Evolutionary conservation across 2,888 invertebrate genomes (phyloP).

Genomic region (Neoaliturus tenellus): DNA sequence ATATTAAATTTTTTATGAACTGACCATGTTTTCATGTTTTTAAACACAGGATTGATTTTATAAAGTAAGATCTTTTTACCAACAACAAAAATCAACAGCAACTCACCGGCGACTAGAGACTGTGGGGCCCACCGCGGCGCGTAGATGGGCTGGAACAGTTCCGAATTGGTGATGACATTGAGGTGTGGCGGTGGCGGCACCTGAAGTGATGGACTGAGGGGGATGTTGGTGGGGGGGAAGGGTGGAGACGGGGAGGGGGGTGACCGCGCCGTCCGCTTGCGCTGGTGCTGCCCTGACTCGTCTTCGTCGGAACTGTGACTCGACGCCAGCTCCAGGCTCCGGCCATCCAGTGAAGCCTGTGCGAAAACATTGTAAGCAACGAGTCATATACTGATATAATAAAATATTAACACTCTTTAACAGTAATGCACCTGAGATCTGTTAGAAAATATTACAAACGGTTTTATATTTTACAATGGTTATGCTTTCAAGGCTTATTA

Average conservation of each 20-base stretch:
- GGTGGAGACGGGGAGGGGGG: slow-evolving; percentile 49
- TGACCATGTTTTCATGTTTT: no score
- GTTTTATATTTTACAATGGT: no score
- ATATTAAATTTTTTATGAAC: no score
- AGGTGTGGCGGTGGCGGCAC: slow-evolving; percentile 77
- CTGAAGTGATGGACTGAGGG: slow-evolving; percentile 30
- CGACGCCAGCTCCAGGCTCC: slow-evolving; percentile 93
- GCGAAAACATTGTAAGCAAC: not conserved
- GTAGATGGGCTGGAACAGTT: slow-evolving; percentile 80
- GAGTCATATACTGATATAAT: no score
- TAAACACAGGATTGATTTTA: no score
- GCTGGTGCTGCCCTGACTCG: slow-evolving; percentile 69
- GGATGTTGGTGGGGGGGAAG: slow-evolving; percentile 49
- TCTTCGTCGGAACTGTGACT: slow-evolving; percentile 97
- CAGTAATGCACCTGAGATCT: no score
- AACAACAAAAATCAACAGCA: slow-evolving; percentile 66
- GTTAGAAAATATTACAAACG: no score
- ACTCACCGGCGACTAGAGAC: slow-evolving; percentile 73
- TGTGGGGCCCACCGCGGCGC: slow-evolving; percentile 81
- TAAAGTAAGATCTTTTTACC: no score
- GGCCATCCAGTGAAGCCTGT: slow-evolving; percentile 78
- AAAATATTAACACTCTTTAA: no score
- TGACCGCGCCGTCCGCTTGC: slow-evolving; percentile 53
- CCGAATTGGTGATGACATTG: slow-evolving; percentile 80
- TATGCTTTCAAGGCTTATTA: no score